Evolutionary conservation across 1,140 invertebrate genomes (phyloP), one percentile per base, ranked within the genome.

Genomic region (Drosophila tsacasi): DNA sequence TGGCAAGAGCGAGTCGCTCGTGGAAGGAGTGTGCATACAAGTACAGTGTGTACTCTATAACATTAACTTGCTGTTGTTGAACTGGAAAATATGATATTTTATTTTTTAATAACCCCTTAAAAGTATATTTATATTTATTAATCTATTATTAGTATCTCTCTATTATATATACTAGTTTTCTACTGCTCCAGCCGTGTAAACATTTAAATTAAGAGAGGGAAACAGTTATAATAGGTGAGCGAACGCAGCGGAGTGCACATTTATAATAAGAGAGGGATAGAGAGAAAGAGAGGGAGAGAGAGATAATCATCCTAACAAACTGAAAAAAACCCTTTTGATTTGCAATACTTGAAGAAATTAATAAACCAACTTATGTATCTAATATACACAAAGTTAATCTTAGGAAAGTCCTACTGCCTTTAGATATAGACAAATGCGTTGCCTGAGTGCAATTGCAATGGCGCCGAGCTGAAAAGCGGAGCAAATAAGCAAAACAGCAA

Each of bases 401-500:
- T 39, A 68, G 30, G 0, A 15, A 17, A 8, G 12, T 23, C 12
- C 30, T 32, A 71, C 67, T 71, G 13, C 25, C 35, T 23, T 13
- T 37, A 40, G 62, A 54, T 69, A 46, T 59, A 73, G 68, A 71
- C 69, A 55, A 73, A 73, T 83, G 81, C 77, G 58, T 83, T 54
- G 81, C 55, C 59, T 61, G 67, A 47, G 54, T 72, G 72, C 76
- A 77, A 62, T 73, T 81, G 82, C 81, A 85, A 54, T 81, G 77
- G 73, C 77, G 81, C 72, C 82, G 73, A 62, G 59, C 71, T 58
- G 44, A 44, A 69, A 79, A 76, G 73, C 64, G 60, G 75, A 52
- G 60, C 81, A 83, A 81, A 63, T 60, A 79, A 58, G 63, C 52
- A 60, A 64, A 52, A 73, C 59, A 67, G 61, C 57, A 80, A 67